Base-by-base conservation (phyloP, 2,113 vertebrate genomes). In the Silurus asotus region DNA sequence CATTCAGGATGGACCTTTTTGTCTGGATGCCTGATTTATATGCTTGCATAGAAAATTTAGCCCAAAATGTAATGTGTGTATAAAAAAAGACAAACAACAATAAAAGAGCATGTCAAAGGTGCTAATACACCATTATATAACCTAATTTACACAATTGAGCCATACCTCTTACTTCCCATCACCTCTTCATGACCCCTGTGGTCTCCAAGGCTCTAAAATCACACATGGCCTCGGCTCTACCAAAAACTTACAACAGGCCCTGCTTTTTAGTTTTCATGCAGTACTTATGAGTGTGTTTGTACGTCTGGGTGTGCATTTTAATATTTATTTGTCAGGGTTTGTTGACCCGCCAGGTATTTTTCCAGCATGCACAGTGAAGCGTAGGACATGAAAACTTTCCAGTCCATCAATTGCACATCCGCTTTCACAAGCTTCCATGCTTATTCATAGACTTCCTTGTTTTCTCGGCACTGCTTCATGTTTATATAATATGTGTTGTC, bases 331-430 rank as follows among this genome's bases (percentile, higher is more conserved):
- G 8, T 13, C 65, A 56, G 11, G 13, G 11, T 81, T 8, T 55
- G 49, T 82, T 76, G 64, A 86, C 56, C 58, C 45, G 65, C 67
- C 49, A 64, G 83, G 69, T 80, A 59, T 67, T 83, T 87, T 56
- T 37, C 49, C 62, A 15, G 53, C 77, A 28, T 45, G 70, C 61
- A 59, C 15, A 20, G 9, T 49, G 76, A 64, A 67, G 53, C 80
- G 62, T 65, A 78, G 55, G 84, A 86, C 84, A 20, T 25, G 56
- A 76, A 6, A 23, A 23, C 25, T 62, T 75, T 72, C 28, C 45
- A 69, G 53, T 67, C 59, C 25, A 49, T 82, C 77, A 77, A 28
- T 13, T 13, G 28, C 19, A 62, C 82, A 84, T 81, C 77, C 72
- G 37, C 53, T 25, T n/a, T 64, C n/a, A 20, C 65, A 10, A 19